Base-by-base conservation (phyloP, 1,140 invertebrate species). In the Lordiphosa mommai region DNA sequence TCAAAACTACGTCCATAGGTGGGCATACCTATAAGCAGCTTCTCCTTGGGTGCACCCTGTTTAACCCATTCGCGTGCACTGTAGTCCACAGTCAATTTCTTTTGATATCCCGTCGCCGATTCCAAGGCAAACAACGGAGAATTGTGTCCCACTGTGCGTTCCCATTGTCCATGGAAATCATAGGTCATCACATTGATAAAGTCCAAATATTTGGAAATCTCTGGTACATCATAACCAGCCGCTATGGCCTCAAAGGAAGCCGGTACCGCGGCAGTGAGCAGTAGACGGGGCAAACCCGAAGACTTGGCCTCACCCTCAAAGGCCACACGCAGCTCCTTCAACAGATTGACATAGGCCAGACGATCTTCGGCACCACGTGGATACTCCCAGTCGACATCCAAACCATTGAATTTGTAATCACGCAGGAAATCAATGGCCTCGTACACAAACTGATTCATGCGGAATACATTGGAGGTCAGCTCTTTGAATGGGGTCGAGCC, bases 151-250 rank as follows among this genome's bases (percentile, higher is more conserved):
- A 97, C 96, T 77, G 95, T 94, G 66, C 95, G 91, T 86, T 97
- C 96, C 96, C 96, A 97, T 80, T 96, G 95, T 0, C 96, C 96
- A 82, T 97, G 96, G 91, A 97, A 97, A 87, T 98, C 97, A 72
- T 97, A 98, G 1, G 96, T 97, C 96, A 98, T 97, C 3, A 98
- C 93, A 85, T 97, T 98, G 76, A 98, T 96, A 77, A 96, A 97
- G 89, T 98, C 96, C 67, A 98, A 89, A 76, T 96, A 97, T 90
- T 98, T 97, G 23, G 96, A 95, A 51, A 98, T 96, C 90, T 98
- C 96, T 1, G 95, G 94, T 4, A 98, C 96, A 74, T 98, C 96
- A 74, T 97, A 97, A n/a, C 96, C 96, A 43, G 96, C 95, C 44
- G 95, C 95, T 47, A 98, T 96, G 0, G 96, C 96, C 90, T 97